phyloP scores from a whole-genome alignment of 2,888 invertebrate species.

The Dryadula phaetusa region DNA sequence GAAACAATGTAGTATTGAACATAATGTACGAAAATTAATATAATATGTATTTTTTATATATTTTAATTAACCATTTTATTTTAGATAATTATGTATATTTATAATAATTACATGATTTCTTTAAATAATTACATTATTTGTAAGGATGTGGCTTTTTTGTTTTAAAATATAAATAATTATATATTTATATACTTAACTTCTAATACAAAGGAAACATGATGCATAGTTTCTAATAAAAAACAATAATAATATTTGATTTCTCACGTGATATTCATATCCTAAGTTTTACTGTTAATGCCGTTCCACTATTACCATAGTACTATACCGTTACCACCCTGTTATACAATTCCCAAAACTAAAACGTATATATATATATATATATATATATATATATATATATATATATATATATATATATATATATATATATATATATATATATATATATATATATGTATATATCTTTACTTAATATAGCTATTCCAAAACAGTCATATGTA shows the following conservation, averaged over 20 bases:
- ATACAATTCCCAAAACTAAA: no score
- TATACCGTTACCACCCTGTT: no score
- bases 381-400: no score
- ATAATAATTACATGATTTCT: background rate
- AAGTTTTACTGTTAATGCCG: no score
- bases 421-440: no score
- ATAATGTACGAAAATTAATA: background rate
- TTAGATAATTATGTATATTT: background rate
- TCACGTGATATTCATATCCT: no score
- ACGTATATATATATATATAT: no score
- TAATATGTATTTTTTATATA: background rate
- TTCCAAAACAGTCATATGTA: no score
- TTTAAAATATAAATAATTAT: background rate
- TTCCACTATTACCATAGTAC: no score
- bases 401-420: no score
- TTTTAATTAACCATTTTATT: background rate
- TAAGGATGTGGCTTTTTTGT: constrained; percentile 7
- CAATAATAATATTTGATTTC: background rate
- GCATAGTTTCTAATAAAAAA: background rate
- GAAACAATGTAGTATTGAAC: constrained; percentile 17
- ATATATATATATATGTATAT: no score
- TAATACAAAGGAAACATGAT: background rate
- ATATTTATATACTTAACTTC: background rate
- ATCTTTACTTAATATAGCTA: no score
- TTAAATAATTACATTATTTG: background rate